Evolutionary conservation across 2,797 vertebrate species (phyloP), one percentile per base, ranked within the genome.

Genomic region (Manis crassicaudata): DNA sequence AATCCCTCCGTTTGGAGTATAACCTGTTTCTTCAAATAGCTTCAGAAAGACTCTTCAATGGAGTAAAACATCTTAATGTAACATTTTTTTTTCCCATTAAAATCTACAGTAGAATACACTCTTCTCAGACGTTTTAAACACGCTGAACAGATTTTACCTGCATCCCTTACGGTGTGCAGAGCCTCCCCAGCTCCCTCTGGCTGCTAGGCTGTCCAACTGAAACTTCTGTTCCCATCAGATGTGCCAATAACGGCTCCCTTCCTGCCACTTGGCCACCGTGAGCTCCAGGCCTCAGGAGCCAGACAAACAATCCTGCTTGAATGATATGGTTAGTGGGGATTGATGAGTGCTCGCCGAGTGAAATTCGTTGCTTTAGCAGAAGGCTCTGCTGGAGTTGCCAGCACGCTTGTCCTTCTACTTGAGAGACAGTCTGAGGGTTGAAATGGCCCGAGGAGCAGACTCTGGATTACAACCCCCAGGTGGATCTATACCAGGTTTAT

Each of bases 141-240:
- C 1, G 65, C 37, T 27, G 68, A 93, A 94, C 94, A 97, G 90
- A 91, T 92, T 95, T 81, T 20, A 16, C 7, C 63, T 0, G 7
- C 2, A 7, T n/a, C 67, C 81, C 93, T 80, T 1, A 7, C 85
- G 29, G 83, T 10, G 58, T 25, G 16, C 80, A 13, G 65, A 3
- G 52, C 43, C 40, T 43, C n/a, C 63, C 81, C 80, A 6, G 11
- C 81, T 25, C 84, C 84, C 73, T 13, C 54, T 88, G 63, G 5
- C 95, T 50, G 63, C 43, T 90, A 73, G 58, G 80, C 97, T 96
- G 94, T 90, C 95, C 82, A 32, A 67, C 3, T 32, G 46, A 40
- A 93, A 50, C 95, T 79, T 92, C 95, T 80, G 93, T 72, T 72
- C 32, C 29, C 82, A 18, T 32, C 20, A 0, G 14, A 4, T 10